Conservation (phyloP, 2,113 vertebrate genomes). For the Semnornis frantzii region DNA sequence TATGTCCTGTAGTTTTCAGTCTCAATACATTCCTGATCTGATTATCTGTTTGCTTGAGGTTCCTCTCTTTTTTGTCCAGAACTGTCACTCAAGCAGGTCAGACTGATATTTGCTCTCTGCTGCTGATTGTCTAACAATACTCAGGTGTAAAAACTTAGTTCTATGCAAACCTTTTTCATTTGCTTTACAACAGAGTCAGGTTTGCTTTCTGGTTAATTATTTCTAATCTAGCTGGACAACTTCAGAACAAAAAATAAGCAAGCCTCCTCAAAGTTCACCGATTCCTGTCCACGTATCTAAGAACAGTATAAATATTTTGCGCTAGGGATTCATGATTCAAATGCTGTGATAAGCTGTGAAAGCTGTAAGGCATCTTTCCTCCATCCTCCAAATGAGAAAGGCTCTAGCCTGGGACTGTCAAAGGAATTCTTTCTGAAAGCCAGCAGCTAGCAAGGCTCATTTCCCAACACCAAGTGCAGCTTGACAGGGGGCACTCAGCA, state of each 20-base stretch:
- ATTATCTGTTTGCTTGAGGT: background rate
- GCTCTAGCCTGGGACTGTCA: background rate
- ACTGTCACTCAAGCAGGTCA: background rate
- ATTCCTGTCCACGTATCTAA: background rate
- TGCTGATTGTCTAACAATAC: background rate
- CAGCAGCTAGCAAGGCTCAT: background rate
- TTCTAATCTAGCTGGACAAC: slow-evolving; percentile 17
- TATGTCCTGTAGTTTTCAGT: background rate
- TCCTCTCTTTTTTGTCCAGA: background rate
- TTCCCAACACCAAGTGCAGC: background rate
- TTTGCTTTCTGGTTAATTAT: slow-evolving; percentile 59
- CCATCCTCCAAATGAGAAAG: background rate
- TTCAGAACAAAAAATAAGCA: slow-evolving; percentile 22
- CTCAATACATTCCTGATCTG: background rate
- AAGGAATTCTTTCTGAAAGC: background rate
- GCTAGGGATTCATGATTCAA: background rate
- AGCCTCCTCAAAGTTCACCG: background rate
- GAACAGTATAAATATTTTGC: background rate
- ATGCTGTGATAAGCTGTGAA: background rate
- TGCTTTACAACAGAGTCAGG: background rate
- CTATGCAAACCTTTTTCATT: background rate
- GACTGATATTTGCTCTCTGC: background rate
- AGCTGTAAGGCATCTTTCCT: background rate
- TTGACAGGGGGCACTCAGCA: background rate
- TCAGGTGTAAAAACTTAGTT: background rate